Percentiles rank a stretch among this genome's conserved stretches.
These are phyloP conservation scores for Arrhamphus sclerolepis DNA, from an alignment of 2,797 vertebrate species.

Conservation along the genomic window DNA sequence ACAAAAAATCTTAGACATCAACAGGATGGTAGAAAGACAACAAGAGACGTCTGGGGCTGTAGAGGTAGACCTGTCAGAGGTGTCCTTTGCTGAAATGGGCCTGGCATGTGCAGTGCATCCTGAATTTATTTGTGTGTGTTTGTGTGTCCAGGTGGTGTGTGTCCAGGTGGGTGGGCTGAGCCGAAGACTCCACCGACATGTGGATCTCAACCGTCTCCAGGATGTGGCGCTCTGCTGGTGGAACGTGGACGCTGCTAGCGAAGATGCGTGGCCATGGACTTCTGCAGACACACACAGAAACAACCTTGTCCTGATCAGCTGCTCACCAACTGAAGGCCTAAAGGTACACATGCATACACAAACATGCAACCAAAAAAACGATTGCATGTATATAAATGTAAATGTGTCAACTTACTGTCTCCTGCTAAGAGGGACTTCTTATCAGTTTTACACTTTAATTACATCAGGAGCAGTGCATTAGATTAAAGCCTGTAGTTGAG, in stretches of 20 bases:
- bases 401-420: no score
- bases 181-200: constrained; percentile 74
- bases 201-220: constrained; percentile 85
- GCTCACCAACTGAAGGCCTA: constrained; percentile 82
- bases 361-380: background rate
- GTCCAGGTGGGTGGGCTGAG: constrained; percentile 81
- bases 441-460: no score
- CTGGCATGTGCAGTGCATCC: constrained; percentile 1
- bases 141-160: constrained; percentile 81
- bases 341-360: constrained; percentile 80
- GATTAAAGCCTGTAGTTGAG: no score
- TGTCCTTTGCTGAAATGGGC: constrained; percentile 38
- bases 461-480: no score
- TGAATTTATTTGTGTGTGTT: constrained; percentile 4
- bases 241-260: constrained; percentile 71
- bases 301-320: constrained; percentile 89
- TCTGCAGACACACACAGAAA: constrained; percentile 83
- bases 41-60: constrained; percentile 20
- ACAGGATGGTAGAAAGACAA: constrained; percentile 55
- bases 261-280: constrained; percentile 89
- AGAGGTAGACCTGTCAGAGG: constrained; percentile 36
- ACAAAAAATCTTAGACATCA: constrained; percentile 60
- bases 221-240: constrained; percentile 92
- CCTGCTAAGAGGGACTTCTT: background rate
- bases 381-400: no score